These are phyloP conservation scores for Probosciger aterrimus DNA, from an alignment of 2,113 vertebrate genomes.

Conservation along the genomic window DNA sequence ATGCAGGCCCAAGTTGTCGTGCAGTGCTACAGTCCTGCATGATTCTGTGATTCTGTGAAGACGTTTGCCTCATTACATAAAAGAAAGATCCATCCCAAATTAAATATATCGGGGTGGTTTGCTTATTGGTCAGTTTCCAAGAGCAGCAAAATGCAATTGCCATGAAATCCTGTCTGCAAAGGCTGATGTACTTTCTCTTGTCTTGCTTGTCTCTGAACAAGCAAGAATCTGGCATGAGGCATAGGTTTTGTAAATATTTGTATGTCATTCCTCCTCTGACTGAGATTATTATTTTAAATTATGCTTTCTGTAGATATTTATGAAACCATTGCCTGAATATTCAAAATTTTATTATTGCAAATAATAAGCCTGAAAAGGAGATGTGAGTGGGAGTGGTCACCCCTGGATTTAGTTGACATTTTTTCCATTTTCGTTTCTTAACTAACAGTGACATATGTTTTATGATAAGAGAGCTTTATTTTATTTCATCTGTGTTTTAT, in stretches of 20 bases:
- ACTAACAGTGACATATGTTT: neutral
- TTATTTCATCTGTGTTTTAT: neutral
- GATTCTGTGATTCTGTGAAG: neutral
- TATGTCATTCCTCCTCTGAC: neutral
- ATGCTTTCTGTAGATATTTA: neutral
- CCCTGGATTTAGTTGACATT: neutral
- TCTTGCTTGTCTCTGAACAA: neutral
- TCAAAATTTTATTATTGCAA: neutral
- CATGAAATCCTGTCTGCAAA: neutral
- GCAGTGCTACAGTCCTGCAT: fast-evolving
- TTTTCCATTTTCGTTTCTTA: neutral
- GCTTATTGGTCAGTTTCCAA: neutral
- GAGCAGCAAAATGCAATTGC: neutral
- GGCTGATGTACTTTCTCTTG: neutral
- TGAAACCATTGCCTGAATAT: neutral
- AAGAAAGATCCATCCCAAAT: neutral
- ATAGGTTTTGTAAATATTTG: neutral
- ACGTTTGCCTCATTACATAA: neutral
- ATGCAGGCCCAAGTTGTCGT: fast-evolving
- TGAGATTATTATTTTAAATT: neutral
- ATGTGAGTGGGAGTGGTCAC: neutral
- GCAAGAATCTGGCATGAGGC: neutral
- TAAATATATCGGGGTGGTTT: neutral
- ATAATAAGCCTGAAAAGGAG: neutral
- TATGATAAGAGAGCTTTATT: neutral